Evolutionary conservation across 2,797 vertebrate genomes (phyloP), one percentile per base, ranked within the genome.

Genomic region (Acrossocheilus wenchowensis): DNA sequence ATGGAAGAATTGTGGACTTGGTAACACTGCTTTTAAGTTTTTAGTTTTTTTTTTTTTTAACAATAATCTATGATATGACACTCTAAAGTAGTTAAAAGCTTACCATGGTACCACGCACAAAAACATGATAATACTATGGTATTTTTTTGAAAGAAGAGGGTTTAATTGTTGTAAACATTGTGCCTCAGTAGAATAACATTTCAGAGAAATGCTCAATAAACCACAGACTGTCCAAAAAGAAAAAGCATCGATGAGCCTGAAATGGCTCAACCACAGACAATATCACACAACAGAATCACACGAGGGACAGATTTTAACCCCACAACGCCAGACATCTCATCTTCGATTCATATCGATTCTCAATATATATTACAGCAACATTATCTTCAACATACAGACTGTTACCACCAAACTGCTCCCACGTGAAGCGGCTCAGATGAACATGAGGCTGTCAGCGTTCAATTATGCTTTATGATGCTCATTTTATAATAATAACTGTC

Each of bases 401-500:
- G 74, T 57, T 57, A 85, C 60, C 68, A 54, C n/a, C 77, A 72
- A 85, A 71, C 77, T 23, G 68, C 84, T 71, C 52, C 78, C 66
- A 36, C 9, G 43, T 68, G 64, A 39, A 79, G 68, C 64, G 2
- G 17, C 74, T 78, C 64, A 48, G 66, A 52, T 11, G 41, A 82
- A 50, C 81, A 75, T 14, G 10, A 79, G 60, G 64, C 69, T 48
- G 62, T 72, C 71, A 77, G 48, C 21, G 39, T 66, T 87, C 86
- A 62, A 86, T 78, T 87, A 84, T 66, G 52, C 78, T 86, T 90
- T 84, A 87, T 75, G 81, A 87, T 75, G 82, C 84, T 62, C 81
- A 75, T 82, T 89, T 86, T 78, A 82, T 82, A 79, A 90, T 90
- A 90, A 89, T 89, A 86, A 77, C 66, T 84, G 85, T 87, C 87